Percentiles rank a stretch among this genome's conserved stretches.
Evolutionary conservation across 2,113 vertebrate species (phyloP).

Genomic region (Misgurnus anguillicaudatus): DNA sequence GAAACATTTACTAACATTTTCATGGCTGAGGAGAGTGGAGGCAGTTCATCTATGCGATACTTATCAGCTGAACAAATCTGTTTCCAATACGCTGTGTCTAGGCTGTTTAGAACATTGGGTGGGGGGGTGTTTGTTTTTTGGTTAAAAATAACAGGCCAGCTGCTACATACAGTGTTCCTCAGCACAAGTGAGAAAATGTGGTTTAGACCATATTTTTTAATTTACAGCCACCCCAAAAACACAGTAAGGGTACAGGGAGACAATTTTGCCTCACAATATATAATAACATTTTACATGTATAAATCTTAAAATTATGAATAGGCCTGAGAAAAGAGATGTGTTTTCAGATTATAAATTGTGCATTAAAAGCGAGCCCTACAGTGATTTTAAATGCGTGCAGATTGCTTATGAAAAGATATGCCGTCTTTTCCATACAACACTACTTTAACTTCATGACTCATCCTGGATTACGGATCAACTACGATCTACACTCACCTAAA

Average conservation of each 20-base stretch:
- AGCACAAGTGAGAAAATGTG: conserved; percentile 30
- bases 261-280: background rate
- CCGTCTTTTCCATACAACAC: too few relatives aligned
- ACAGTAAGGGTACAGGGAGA: background rate
- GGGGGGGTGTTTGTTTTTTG: conserved; percentile 45
- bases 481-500: too few relatives aligned
- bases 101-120: conserved; percentile 27
- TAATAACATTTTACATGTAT: too few relatives aligned
- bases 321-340: too few relatives aligned
- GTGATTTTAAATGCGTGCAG: too few relatives aligned
- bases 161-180: conserved; percentile 38
- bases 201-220: conserved; percentile 10
- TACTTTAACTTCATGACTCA: too few relatives aligned
- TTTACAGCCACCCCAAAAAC: background rate
- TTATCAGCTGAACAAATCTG: conserved; percentile 52
- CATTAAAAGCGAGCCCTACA: too few relatives aligned
- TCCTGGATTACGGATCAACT: too few relatives aligned
- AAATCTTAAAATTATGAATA: too few relatives aligned
- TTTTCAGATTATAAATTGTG: too few relatives aligned
- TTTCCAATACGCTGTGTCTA: conserved; percentile 46
- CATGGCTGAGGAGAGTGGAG: conserved; percentile 33
- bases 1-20: conserved; percentile 45
- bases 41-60: conserved; percentile 33
- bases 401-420: too few relatives aligned
- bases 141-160: conserved; percentile 51